Base-by-base conservation (phyloP, 2,888 invertebrate species). In the Nymphalis c-album region DNA sequence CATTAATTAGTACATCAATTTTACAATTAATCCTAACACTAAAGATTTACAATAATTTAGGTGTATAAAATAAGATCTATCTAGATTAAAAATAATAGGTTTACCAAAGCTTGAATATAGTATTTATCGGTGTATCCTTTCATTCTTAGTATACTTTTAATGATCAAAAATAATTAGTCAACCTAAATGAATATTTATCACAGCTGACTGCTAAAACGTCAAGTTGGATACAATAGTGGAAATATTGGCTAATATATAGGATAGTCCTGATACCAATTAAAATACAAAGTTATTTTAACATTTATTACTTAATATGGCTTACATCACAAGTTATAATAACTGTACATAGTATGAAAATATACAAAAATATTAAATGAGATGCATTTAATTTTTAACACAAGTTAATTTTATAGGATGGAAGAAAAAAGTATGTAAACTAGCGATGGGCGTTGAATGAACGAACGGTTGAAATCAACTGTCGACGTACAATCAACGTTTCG, bases 1-100 rank as follows among this genome's bases (percentile, higher is more conserved):
- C 76, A 77, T 76, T 79, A 77, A 79, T 80, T 78, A 79, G 75
- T 79, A 76, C 78, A 64, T 64, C 57, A 61, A 47, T 60, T 57
- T 57, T 64, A 57, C 77, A 77, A 75, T 77, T 61, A 62, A 73
- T 76, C 74, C 75, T 76, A 78, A 55, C 45, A 55, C 75, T 66
- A 57, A 5, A 60, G 13, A 66, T 60, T 47, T 40, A 50, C 50
- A 64, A 63, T 31, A 45, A 26, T 47, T 59, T 20, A 51, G 26
- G 53, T 60, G 20, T 60, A 31, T 46, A 3, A 60, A 51, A 48
- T 59, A 45, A 60, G 46, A 51, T 10, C 26, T 51, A 64, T 35
- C 45, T 55, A 55, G n/a, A 17, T 55, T 31, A 55, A 26, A 22
- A 26, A 17, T 55, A 55, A 17, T 7, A 18, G 18, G 50, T 31